phyloP scores from a whole-genome alignment of 2,113 vertebrate species.

The Epinephelus lanceolatus region DNA sequence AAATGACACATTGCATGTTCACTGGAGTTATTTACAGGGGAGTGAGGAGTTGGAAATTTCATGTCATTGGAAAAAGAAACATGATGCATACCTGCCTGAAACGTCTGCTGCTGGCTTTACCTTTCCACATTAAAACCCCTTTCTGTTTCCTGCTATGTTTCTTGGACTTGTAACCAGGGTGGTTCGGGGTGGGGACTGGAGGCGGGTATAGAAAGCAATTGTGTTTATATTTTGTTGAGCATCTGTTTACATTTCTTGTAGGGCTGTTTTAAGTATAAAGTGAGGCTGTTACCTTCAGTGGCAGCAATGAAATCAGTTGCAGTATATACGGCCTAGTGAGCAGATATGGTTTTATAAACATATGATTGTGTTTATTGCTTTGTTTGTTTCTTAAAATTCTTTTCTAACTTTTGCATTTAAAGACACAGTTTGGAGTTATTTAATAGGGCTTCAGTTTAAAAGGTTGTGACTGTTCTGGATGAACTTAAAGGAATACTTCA shows the following conservation, averaged over 20 bases:
- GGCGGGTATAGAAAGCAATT: slow-evolving; percentile 41
- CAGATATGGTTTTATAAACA: background rate
- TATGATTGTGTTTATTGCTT: background rate
- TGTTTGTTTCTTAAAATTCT: background rate
- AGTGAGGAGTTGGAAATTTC: slow-evolving; percentile 68
- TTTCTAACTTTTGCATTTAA: background rate
- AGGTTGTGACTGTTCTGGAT: no score
- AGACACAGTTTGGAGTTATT: background rate
- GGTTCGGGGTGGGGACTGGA: slow-evolving; percentile 28
- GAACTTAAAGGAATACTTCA: background rate
- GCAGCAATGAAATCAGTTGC: slow-evolving; percentile 17
- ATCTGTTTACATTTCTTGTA: slow-evolving; percentile 72
- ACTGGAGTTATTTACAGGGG: slow-evolving; percentile 41
- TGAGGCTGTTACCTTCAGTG: slow-evolving; percentile 34
- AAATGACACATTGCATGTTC: slow-evolving; percentile 55
- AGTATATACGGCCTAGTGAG: background rate
- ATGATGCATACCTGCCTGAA: slow-evolving; percentile 72
- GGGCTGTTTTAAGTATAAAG: slow-evolving; percentile 63
- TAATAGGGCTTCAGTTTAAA: background rate
- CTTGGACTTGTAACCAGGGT: slow-evolving; percentile 29
- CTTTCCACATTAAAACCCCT: slow-evolving; percentile 66
- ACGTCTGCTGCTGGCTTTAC: slow-evolving; percentile 55
- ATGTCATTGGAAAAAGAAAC: slow-evolving; percentile 76
- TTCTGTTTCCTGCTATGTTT: slow-evolving; percentile 43
- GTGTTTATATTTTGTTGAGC: slow-evolving; percentile 73